A percentile compares a stretch with the other conserved stretches of the same genome.
phyloP scores from a whole-genome alignment of 2,888 invertebrate genomes.

The Dolomedes plantarius region DNA sequence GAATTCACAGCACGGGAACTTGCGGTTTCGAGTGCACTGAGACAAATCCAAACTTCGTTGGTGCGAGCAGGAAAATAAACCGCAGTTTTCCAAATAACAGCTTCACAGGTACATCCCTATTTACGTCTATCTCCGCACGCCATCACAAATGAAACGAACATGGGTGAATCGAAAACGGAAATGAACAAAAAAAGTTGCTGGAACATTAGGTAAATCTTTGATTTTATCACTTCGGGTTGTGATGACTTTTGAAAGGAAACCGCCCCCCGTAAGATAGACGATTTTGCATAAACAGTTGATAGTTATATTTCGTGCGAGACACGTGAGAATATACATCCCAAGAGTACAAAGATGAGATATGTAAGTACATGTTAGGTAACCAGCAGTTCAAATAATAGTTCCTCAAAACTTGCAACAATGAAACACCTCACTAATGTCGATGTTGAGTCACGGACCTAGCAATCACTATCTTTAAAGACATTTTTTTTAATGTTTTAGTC shows the following conservation, averaged over 20 bases:
- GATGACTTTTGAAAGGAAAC: background rate
- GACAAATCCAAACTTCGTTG: background rate
- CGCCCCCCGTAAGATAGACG: too few relatives aligned
- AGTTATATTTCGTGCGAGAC: too few relatives aligned
- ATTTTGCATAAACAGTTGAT: too few relatives aligned
- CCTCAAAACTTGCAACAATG: too few relatives aligned
- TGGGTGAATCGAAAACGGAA: background rate
- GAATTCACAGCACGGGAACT: background rate
- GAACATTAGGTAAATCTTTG: background rate
- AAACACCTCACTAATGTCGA: too few relatives aligned
- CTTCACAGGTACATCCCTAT: background rate
- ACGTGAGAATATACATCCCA: too few relatives aligned
- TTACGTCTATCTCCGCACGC: background rate
- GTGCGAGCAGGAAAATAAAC: background rate
- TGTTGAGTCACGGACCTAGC: too few relatives aligned
- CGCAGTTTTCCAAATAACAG: background rate
- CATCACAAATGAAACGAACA: background rate
- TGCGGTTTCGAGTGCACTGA: background rate
- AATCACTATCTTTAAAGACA: too few relatives aligned
- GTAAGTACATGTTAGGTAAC: too few relatives aligned
- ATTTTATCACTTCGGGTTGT: background rate
- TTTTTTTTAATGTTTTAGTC: too few relatives aligned
- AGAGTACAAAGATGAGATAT: too few relatives aligned
- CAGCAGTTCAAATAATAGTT: too few relatives aligned
- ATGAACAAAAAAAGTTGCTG: background rate